phyloP scores from a whole-genome alignment of 2,888 invertebrate species.

The Morpho achilles region DNA sequence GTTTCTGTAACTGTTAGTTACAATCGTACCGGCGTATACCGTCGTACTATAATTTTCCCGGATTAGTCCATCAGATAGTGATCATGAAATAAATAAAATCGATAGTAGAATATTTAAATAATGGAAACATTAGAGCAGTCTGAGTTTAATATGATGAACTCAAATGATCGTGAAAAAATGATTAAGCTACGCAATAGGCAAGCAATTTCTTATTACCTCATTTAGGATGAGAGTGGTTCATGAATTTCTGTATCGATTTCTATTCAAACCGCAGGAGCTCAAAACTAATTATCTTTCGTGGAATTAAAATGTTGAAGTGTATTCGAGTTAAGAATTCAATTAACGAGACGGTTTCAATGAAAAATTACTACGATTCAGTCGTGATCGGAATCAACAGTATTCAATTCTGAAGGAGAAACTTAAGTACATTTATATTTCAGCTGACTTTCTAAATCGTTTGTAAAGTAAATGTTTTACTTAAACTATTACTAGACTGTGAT shows the following conservation, averaged over 20 bases:
- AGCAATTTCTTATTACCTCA: constrained; percentile 16
- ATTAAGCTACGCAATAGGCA: not conserved
- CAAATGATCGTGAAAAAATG: too few relatives aligned
- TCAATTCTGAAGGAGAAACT: constrained; percentile 10
- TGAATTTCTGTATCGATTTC: constrained; percentile 22
- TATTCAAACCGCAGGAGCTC: constrained; percentile 33
- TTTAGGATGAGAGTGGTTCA: constrained; percentile 19
- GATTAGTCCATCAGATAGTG: too few relatives aligned
- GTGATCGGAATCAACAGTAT: constrained; percentile 12
- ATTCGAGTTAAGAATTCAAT: constrained; percentile 54
- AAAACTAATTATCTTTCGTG: constrained; percentile 57
- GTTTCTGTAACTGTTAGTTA: too few relatives aligned
- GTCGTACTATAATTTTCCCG: too few relatives aligned
- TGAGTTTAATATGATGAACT: too few relatives aligned
- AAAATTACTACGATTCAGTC: constrained; percentile 9
- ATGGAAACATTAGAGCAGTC: too few relatives aligned
- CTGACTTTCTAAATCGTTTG: constrained; percentile 6
- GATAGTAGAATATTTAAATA: too few relatives aligned
- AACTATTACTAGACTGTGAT: not conserved
- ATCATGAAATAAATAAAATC: too few relatives aligned
- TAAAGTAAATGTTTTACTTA: constrained; percentile 3
- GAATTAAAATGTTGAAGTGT: constrained; percentile 44
- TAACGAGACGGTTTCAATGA: constrained; percentile 34
- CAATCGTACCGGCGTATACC: too few relatives aligned
- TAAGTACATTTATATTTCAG: constrained; percentile 8